A percentile compares a stretch with the other conserved stretches of the same genome.
These are phyloP conservation scores for Drosophila dives DNA, from an alignment of 2,888 invertebrate genomes.

Conservation along the genomic window DNA sequence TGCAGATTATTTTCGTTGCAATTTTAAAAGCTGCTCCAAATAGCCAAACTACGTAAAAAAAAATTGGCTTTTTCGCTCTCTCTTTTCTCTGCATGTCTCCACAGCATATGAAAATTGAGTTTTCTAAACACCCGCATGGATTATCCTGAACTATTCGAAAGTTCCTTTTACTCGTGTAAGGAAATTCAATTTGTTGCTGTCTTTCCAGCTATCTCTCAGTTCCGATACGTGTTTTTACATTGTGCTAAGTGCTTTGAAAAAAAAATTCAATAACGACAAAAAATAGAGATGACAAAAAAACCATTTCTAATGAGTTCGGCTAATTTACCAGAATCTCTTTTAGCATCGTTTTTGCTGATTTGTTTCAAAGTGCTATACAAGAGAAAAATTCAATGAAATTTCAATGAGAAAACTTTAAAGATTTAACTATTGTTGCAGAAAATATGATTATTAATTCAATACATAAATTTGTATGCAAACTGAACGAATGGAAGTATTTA, in stretches of 20 bases:
- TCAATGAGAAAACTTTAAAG: not conserved
- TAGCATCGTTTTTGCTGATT: not conserved
- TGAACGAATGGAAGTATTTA: not conserved
- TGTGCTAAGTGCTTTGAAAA: conserved; percentile 31
- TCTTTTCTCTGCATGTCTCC: not conserved
- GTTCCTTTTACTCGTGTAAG: conserved; percentile 43
- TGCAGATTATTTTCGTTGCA: conserved; percentile 40
- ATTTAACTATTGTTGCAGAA: not conserved
- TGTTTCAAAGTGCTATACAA: not conserved
- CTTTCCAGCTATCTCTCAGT: conserved; percentile 33
- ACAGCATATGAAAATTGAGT: conserved; percentile 17
- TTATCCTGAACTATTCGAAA: conserved; percentile 41
- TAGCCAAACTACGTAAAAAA: conserved; percentile 27
- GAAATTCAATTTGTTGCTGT: conserved; percentile 73
- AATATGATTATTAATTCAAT: not conserved
- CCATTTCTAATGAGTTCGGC: not conserved
- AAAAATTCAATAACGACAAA: conserved; percentile 3
- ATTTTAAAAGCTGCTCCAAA: conserved; percentile 29
- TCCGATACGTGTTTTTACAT: conserved; percentile 19
- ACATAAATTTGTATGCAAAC: not conserved
- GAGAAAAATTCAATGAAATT: too few relatives aligned
- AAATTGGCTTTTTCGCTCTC: not conserved
- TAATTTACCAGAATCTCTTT: conserved; percentile 7
- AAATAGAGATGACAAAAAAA: conserved; percentile 3
- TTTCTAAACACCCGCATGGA: conserved; percentile 29